Percentiles rank a stretch among this genome's conserved stretches.
Evolutionary conservation across 2,113 vertebrate genomes (phyloP).

Genomic region (Anser cygnoides): DNA sequence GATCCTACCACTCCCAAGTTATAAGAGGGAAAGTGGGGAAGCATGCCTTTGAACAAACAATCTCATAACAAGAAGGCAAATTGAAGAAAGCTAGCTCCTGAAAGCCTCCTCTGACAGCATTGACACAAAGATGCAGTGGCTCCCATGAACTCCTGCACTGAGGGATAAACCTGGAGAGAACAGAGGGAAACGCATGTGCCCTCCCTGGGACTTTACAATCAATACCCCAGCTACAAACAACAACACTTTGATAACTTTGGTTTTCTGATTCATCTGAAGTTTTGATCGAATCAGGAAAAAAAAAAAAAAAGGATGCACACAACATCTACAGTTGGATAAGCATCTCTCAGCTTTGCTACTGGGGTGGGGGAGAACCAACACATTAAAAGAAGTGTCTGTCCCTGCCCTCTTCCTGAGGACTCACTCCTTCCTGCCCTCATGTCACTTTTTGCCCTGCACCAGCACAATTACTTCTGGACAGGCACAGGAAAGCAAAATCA

Average conservation of each 20-base stretch:
- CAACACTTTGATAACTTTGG: not conserved
- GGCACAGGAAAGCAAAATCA: not conserved
- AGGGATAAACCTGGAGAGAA: not conserved
- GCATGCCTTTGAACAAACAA: rapidly evolving
- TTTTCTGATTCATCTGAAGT: not conserved
- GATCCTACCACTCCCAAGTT: not conserved
- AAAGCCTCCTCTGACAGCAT: not conserved
- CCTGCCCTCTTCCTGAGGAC: not conserved
- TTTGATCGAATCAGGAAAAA: not conserved
- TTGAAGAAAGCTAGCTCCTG: not conserved
- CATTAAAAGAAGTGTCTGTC: not conserved
- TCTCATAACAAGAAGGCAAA: not conserved
- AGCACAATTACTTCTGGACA: not conserved
- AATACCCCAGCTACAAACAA: rapidly evolving
- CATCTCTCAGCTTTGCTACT: not conserved
- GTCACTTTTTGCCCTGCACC: not conserved
- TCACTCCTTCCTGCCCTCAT: not conserved
- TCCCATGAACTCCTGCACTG: not conserved
- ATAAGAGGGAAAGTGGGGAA: not conserved
- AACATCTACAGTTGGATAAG: too few relatives aligned
- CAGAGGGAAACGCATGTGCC: not conserved
- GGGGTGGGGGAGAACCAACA: not conserved
- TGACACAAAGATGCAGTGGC: rapidly evolving
- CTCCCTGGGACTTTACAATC: not conserved
- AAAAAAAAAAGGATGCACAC: not conserved